phyloP scores from a whole-genome alignment of 2,888 invertebrate species.

The Alsophila aescularia region DNA sequence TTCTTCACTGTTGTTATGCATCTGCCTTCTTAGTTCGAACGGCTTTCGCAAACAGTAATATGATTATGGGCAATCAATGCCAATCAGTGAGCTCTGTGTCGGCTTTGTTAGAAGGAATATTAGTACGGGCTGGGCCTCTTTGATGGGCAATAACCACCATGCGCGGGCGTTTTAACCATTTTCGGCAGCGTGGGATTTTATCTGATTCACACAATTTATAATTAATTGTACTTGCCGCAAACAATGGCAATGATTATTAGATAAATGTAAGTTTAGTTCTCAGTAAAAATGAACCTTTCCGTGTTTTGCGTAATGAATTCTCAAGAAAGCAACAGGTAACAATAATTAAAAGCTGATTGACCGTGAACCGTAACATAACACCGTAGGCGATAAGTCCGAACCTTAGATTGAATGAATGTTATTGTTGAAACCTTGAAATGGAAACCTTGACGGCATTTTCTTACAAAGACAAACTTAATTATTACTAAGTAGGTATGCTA shows the following conservation, averaged over 20 bases:
- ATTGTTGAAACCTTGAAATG: constrained; percentile 46
- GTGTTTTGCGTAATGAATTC: constrained; percentile 9
- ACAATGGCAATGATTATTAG: constrained; percentile 12
- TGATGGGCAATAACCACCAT: constrained; percentile 26
- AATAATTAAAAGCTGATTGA: constrained; percentile 41
- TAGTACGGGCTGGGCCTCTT: constrained; percentile 29
- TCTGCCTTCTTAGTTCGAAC: neutral
- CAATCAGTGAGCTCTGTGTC: constrained; percentile 23
- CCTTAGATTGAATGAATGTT: constrained; percentile 44
- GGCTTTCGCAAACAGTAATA: constrained; percentile 14
- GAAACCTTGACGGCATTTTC: constrained; percentile 40
- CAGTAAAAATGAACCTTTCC: neutral
- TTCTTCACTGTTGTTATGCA: too few relatives aligned
- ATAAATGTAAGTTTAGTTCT: neutral
- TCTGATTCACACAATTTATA: constrained; percentile 43
- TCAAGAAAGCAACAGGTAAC: constrained; percentile 23
- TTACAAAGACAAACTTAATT: constrained; percentile 30
- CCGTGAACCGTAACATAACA: constrained; percentile 47
- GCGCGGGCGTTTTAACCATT: constrained; percentile 43
- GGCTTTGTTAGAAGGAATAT: constrained; percentile 22
- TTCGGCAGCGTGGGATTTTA: constrained; percentile 45
- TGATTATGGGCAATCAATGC: constrained; percentile 17
- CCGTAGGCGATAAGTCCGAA: constrained; percentile 43
- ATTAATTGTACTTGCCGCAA: constrained; percentile 9
- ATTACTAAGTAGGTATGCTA: constrained; percentile 14